Base-by-base conservation (phyloP, 2,113 vertebrate genomes). In the Ceyx margarethae region DNA sequence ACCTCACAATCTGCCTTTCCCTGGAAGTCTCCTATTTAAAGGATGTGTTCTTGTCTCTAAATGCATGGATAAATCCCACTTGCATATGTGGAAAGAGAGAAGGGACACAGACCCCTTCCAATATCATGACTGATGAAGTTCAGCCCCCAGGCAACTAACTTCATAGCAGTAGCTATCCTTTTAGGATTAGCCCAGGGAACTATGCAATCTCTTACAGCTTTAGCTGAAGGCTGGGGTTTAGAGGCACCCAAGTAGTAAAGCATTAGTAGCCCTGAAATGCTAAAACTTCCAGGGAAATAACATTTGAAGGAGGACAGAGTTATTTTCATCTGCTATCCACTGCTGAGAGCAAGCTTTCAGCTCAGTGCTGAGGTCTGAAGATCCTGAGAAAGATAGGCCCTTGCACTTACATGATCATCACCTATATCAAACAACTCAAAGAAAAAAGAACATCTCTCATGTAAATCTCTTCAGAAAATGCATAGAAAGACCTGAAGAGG, bases 381-480 rank as follows among this genome's bases (percentile, higher is more conserved):
- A 91, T 69, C 78, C 90, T 43, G 33, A 84, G 94, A 95, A 93
- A 94, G 85, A 91, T 13, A 90, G 81, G 85, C 88, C 86, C 85
- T 95, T 85, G 86, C 94, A 89, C 83, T 94, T 91, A 89, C 42
- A 29, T 71, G 85, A 88, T 83, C 88, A 91, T 93, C 94, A 95
- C 91, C 90, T 87, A 26, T 82, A 93, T 94, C 85, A 94, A 96
- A 95, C 54, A 95, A 68, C 42, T 87, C 75, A 61, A 90, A 78
- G 79, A 46, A 69, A 90, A 90, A 93, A 90, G 92, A 91, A 91
- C 67, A 87, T 71, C 77, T 95, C 80, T 95, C 89, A 92, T 94
- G 92, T 91, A 97, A 95, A 97, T 93, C 93, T 91, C 91, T 73
- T 89, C 83, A 93, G 61, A 90, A 93, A 89, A 90, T 85, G 87